Percentiles rank a stretch among this genome's conserved stretches.
phyloP scores from a whole-genome alignment of 2,888 invertebrate species.

The Mythimna loreyi region DNA sequence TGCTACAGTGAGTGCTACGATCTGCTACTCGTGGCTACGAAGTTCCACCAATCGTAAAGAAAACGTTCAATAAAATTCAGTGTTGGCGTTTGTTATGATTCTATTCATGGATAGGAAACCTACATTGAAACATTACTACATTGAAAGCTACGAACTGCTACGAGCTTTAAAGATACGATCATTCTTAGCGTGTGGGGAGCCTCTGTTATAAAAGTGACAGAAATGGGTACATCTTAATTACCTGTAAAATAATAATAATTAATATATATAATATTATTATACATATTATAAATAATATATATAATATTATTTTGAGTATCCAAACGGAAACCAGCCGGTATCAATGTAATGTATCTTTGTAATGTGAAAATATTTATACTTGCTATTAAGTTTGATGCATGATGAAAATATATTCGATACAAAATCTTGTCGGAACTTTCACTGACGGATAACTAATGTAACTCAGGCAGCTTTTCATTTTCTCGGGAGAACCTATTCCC shows the following conservation, averaged over 20 bases:
- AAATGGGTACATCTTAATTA: background rate
- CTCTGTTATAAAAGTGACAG: background rate
- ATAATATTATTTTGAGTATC: background rate
- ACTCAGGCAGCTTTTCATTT: too few species aligned
- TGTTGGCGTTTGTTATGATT: background rate
- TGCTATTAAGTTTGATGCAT: too few species aligned
- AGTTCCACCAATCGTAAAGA: too few species aligned
- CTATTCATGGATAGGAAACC: background rate
- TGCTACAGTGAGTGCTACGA: constrained; percentile 5
- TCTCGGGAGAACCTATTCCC: too few species aligned
- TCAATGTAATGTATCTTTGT: too few species aligned
- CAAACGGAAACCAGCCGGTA: background rate
- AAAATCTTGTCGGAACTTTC: too few species aligned
- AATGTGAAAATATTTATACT: too few species aligned
- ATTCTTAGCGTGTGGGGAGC: background rate
- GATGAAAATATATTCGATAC: too few species aligned
- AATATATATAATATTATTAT: background rate
- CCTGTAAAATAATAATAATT: background rate
- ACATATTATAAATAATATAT: too few species aligned
- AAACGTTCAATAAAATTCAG: too few species aligned
- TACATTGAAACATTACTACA: background rate
- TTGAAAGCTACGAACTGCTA: background rate
- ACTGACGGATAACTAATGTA: too few species aligned
- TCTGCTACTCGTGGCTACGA: background rate
- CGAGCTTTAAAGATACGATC: background rate